These are phyloP conservation scores for Chaetops frenatus DNA, from an alignment of 2,113 vertebrate genomes.

Conservation along the genomic window DNA sequence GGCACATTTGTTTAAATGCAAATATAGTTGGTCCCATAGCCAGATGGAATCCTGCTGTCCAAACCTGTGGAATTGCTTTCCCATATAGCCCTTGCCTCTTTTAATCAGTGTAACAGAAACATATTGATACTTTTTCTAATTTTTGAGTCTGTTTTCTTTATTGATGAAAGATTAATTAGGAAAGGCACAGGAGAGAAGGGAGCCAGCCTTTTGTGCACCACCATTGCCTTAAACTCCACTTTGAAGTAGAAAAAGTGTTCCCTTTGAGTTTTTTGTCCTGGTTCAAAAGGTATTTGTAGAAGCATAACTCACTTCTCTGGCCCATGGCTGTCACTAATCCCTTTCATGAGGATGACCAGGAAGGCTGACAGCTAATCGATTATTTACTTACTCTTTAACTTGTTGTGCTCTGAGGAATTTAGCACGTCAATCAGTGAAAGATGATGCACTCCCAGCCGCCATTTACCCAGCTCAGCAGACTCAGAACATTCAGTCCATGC, in stretches of 20 bases:
- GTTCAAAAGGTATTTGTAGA: background rate
- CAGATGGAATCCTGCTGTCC: background rate
- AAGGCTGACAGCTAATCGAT: slow-evolving; percentile 55
- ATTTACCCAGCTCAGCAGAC: background rate
- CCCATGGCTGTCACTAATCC: background rate
- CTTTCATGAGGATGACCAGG: background rate
- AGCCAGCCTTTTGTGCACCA: background rate
- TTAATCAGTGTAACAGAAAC: background rate
- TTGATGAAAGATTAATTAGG: background rate
- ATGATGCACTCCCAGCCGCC: background rate
- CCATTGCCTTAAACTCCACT: background rate
- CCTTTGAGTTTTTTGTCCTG: background rate
- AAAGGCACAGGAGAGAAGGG: background rate
- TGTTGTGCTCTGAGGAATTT: slow-evolving; percentile 31
- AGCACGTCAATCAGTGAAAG: slow-evolving; percentile 16
- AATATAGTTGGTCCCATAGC: background rate
- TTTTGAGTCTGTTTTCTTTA: background rate
- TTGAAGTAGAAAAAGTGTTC: background rate
- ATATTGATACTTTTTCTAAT: background rate
- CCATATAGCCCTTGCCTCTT: background rate
- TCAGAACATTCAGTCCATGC: background rate
- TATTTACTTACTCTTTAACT: slow-evolving; percentile 27
- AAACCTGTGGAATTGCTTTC: background rate
- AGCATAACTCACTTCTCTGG: background rate
- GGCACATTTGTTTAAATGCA: background rate